A percentile compares a stretch with the other conserved stretches of the same genome.
These are phyloP conservation scores for Dichetophora obliterata DNA, from an alignment of 2,888 invertebrate species.

Conservation along the genomic window DNA sequence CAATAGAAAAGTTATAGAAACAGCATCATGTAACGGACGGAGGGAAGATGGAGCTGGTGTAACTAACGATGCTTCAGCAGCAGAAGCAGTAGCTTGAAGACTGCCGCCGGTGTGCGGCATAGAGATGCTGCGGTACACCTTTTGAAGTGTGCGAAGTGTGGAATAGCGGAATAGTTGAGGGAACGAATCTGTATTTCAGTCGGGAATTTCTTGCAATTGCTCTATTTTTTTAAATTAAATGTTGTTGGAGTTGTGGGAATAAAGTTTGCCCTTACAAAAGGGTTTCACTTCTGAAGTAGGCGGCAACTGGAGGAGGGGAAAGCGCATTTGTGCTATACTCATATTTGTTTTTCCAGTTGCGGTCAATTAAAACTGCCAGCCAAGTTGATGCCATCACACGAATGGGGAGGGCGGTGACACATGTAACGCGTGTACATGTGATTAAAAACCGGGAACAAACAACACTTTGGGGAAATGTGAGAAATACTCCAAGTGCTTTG, in stretches of 20 bases:
- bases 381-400: background rate
- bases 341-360: constrained; percentile 33
- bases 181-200: background rate
- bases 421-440: constrained; percentile 9
- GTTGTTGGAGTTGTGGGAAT: constrained; percentile 19
- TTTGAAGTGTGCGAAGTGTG: constrained; percentile 5
- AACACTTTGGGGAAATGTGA: constrained; percentile 16
- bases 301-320: background rate
- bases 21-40: background rate
- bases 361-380: constrained; percentile 32
- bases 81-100: background rate
- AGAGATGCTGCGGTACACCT: constrained; percentile 12
- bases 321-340: background rate
- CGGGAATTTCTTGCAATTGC: background rate
- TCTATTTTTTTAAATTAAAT: constrained; percentile 19
- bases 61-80: constrained; percentile 12
- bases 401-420: background rate
- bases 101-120: background rate
- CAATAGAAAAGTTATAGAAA: constrained; percentile 30
- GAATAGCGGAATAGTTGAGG: too few species aligned
- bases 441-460: constrained; percentile 25
- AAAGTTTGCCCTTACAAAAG: background rate
- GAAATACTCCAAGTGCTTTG: background rate
- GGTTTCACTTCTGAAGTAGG: background rate
- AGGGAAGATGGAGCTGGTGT: background rate